Evolutionary conservation across 1,140 invertebrate genomes (phyloP), one percentile per base, ranked within the genome.

Genomic region (Cataglyphis hispanica): DNA sequence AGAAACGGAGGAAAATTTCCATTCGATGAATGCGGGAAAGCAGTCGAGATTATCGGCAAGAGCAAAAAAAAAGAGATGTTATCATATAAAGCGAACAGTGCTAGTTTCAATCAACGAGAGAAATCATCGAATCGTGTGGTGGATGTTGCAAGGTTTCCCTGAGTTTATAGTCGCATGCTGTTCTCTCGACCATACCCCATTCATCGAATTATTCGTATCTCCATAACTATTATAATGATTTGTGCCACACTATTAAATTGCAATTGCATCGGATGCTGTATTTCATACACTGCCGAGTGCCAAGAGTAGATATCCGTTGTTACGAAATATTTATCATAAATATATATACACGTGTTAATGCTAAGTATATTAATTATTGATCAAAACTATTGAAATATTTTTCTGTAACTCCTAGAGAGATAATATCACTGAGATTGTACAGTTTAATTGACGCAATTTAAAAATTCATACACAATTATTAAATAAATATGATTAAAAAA

Each of bases 1-100:
- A 63, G 64, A 64, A 50, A 61, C 58, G 58, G 67, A 67, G 31
- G 66, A 72, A 85, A 77, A 84, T 88, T 85, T 86, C 75, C 67
- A 87, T 75, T 60, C 56, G 22, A 43, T n/a, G 46, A 63, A 50
- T 50, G 61, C 61, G 50, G 34, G 4, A 11, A 40, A 53, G n/a
- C 46, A 37, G 22, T 11, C 50, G 31, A 80, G 70, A 87, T 87
- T 87, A 84, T 87, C 56, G 13, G 1, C 7, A 70, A 63, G 53
- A 63, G 13, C 16, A 19, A 58, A 31, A 81, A n/a, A 60, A 46
- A 34, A 85, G 58, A 70, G 13, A 50, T 19, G 5, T 50, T 46
- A 37, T 63, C 34, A 34, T 10, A n/a, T n/a, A n/a, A n/a, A 31
- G 8, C 13, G 56, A 46, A 22, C 50, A 85, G 50, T 37, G 46